A percentile compares a stretch with the other conserved stretches of the same genome.
phyloP scores from a whole-genome alignment of 2,888 invertebrate species.

The Pachydiplax longipennis region DNA sequence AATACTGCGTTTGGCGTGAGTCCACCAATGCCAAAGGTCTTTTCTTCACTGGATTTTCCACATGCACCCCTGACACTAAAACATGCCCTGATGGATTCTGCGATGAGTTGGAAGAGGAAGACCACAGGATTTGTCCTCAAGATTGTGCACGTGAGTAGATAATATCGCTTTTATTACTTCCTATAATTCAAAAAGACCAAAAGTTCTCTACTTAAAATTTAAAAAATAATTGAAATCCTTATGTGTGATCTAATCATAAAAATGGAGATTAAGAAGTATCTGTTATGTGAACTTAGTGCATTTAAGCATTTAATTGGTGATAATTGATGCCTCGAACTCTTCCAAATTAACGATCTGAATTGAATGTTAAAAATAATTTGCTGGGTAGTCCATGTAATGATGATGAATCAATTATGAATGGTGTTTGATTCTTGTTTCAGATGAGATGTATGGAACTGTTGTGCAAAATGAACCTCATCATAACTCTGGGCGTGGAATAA shows the following conservation, averaged over 20 bases:
- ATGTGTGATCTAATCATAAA: too few species aligned
- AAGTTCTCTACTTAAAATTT: background rate
- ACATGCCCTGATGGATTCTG: conserved; percentile 75
- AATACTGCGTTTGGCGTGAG: conserved; percentile 66
- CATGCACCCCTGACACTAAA: conserved; percentile 70
- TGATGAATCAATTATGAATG: background rate
- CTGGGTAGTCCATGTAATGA: too few species aligned
- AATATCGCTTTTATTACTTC: too few species aligned
- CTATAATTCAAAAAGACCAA: too few species aligned
- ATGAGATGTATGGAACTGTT: background rate
- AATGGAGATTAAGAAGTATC: too few species aligned
- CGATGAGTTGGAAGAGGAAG: conserved; percentile 71
- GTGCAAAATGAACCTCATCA: background rate
- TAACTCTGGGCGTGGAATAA: conserved; percentile 61
- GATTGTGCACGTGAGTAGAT: conserved; percentile 68
- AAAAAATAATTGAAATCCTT: too few species aligned
- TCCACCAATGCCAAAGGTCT: conserved; percentile 55
- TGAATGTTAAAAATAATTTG: too few species aligned
- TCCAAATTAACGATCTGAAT: too few species aligned
- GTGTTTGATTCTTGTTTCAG: background rate
- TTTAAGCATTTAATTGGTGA: too few species aligned
- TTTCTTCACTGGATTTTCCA: conserved; percentile 65
- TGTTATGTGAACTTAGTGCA: too few species aligned
- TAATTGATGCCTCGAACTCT: too few species aligned
- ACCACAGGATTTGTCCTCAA: conserved; percentile 72